Conservation (phyloP, 2,797 vertebrate species). For the Spea hammondii region DNA sequence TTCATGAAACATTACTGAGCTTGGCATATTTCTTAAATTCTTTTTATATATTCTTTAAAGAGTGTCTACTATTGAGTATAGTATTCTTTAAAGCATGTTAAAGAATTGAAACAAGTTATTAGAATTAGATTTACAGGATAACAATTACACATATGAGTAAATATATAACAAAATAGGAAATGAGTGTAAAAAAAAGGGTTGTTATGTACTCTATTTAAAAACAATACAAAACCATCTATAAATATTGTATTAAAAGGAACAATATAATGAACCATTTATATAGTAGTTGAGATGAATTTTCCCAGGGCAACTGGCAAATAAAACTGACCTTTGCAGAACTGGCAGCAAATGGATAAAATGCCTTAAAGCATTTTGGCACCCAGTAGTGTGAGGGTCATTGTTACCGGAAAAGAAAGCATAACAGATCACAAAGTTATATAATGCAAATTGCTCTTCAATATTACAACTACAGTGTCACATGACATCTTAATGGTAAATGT, state of each 20-base stretch:
- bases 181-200: too few species aligned
- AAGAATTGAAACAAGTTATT: too few species aligned
- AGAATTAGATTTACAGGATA: too few species aligned
- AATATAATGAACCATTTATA: not conserved
- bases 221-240: not conserved
- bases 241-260: not conserved
- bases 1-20: too few species aligned
- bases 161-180: too few species aligned
- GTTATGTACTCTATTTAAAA: not conserved
- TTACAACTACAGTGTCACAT: not conserved
- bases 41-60: too few species aligned
- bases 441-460: not conserved
- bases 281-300: not conserved
- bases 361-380: not conserved
- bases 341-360: constrained; percentile 3
- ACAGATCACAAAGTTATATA: not conserved
- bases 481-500: not conserved
- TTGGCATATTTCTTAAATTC: too few species aligned
- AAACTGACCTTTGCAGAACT: not conserved
- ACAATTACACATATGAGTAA: too few species aligned
- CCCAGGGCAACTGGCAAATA: not conserved
- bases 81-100: too few species aligned
- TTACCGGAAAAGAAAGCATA: not conserved
- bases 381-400: not conserved
- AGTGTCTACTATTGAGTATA: too few species aligned